These are phyloP conservation scores for Orycteropus afer DNA, from an alignment of 2,113 vertebrate genomes.

Conservation along the genomic window DNA sequence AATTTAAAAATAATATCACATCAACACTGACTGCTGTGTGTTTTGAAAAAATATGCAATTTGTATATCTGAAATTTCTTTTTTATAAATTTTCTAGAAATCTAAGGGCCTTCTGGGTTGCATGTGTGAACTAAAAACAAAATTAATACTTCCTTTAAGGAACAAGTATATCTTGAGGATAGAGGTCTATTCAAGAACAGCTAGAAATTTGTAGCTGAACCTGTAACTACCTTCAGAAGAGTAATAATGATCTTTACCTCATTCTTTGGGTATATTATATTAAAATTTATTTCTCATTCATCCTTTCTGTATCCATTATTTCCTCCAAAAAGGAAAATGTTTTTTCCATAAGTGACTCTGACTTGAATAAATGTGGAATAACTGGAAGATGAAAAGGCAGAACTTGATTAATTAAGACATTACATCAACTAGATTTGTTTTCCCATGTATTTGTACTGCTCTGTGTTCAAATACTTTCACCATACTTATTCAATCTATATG, in stretches of 20 bases:
- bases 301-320: background rate
- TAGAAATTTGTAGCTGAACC: background rate
- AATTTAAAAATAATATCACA: background rate
- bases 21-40: background rate
- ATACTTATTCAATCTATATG: too few species aligned
- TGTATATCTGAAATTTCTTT: background rate
- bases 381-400: background rate
- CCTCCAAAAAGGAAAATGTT: background rate
- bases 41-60: background rate
- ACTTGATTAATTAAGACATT: background rate
- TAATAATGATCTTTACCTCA: background rate
- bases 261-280: background rate
- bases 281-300: conserved; percentile 21
- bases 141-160: background rate
- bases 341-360: background rate
- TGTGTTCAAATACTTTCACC: too few species aligned
- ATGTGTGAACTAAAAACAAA: background rate
- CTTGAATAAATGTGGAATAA: background rate
- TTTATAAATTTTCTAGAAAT: background rate
- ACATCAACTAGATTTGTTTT: conserved; percentile 3
- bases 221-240: background rate
- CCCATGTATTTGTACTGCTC: background rate
- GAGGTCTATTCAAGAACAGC: background rate
- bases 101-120: background rate
- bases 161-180: background rate